Evolutionary conservation across 2,888 invertebrate species (phyloP).

Genomic region (Acrobasis repandana): DNA sequence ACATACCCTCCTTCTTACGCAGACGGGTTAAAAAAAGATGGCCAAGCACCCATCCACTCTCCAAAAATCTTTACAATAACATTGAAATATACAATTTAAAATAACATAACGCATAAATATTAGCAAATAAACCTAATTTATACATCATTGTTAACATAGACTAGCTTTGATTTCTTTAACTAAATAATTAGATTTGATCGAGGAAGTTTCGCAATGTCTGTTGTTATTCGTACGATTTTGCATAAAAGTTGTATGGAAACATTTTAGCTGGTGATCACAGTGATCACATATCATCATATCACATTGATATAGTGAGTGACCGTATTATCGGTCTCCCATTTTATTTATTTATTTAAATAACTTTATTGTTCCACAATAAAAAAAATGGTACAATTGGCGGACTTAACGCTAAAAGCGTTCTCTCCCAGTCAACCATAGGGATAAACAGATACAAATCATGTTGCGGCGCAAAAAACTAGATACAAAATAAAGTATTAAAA

Average conservation of each 20-base stretch:
- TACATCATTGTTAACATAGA: constrained; percentile 7
- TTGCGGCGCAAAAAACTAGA: too few species aligned
- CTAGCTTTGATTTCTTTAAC: not conserved
- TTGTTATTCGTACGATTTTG: not conserved
- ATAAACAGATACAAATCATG: too few species aligned
- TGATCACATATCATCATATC: too few species aligned
- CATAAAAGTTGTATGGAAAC: not conserved
- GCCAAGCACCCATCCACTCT: not conserved
- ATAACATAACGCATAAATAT: constrained; percentile 9
- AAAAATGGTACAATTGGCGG: too few species aligned
- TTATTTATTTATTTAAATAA: too few species aligned
- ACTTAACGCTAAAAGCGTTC: too few species aligned
- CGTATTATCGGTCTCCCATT: too few species aligned
- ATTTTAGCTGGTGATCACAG: not conserved
- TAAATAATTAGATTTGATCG: not conserved
- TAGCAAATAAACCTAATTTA: constrained; percentile 12
- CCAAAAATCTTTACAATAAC: constrained; percentile 1
- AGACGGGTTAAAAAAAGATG: not conserved
- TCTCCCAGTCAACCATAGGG: too few species aligned
- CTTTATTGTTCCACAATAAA: too few species aligned
- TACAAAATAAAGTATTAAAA: too few species aligned
- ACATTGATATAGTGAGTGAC: too few species aligned
- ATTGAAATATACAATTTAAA: constrained; percentile 5
- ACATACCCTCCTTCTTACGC: not conserved
- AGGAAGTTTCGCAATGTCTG: not conserved